A percentile compares a stretch with the other conserved stretches of the same genome.
Evolutionary conservation across 1,140 invertebrate genomes (phyloP).

Genomic region (Drosophila prosaltans): DNA sequence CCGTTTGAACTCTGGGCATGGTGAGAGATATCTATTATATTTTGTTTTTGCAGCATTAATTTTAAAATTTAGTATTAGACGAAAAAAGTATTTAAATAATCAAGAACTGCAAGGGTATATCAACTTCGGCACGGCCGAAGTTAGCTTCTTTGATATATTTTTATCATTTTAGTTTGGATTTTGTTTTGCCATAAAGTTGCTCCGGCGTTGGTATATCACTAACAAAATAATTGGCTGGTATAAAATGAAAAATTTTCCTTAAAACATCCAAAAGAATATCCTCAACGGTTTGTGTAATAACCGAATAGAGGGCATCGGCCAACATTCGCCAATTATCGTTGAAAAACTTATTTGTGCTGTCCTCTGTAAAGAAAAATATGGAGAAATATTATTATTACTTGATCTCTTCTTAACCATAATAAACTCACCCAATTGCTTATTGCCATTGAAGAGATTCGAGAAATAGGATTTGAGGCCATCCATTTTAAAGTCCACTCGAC

Average conservation of each 20-base stretch:
- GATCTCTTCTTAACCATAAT: no score
- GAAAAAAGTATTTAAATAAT: no score
- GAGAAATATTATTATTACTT: no score
- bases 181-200: slow-evolving; percentile 70
- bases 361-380: slow-evolving; percentile 85
- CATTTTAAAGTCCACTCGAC: slow-evolving; percentile 75
- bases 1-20: no score
- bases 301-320: slow-evolving; percentile 86
- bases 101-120: no score
- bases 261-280: slow-evolving; percentile 87
- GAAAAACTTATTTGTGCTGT: slow-evolving; percentile 88
- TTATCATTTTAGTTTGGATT: slow-evolving; percentile 44
- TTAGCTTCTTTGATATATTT: neutral
- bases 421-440: slow-evolving; percentile 74
- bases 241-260: slow-evolving; percentile 86
- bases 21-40: no score
- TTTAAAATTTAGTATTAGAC: no score
- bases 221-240: slow-evolving; percentile 87
- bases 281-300: slow-evolving; percentile 87
- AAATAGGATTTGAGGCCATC: slow-evolving; percentile 76
- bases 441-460: slow-evolving; percentile 78
- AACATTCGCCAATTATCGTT: slow-evolving; percentile 88
- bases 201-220: slow-evolving; percentile 84
- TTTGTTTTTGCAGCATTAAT: no score
- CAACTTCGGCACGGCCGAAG: neutral